These are phyloP conservation scores for Planococcus citri DNA, from an alignment of 1,140 invertebrate species.

Conservation along the genomic window DNA sequence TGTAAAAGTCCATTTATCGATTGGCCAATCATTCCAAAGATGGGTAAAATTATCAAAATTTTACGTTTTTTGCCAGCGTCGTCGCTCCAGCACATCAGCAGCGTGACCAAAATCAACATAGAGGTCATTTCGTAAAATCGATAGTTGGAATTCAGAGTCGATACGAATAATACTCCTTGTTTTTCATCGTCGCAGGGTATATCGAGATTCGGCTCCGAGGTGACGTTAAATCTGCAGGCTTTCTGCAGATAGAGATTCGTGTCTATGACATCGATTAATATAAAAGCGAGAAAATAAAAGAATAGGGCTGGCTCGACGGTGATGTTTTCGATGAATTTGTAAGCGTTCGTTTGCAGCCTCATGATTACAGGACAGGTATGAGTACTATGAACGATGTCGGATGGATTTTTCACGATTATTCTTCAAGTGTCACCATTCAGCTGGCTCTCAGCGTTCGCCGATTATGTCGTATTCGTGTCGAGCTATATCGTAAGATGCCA, in stretches of 20 bases:
- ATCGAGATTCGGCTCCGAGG: neutral
- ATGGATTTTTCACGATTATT: neutral
- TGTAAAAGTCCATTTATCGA: constrained; percentile 10
- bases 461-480: neutral
- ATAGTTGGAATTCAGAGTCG: neutral
- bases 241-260: constrained; percentile 9
- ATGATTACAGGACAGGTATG: no score
- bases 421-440: neutral
- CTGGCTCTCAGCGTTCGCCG: neutral
- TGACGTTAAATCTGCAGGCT: neutral
- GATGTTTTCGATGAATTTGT: neutral
- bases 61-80: constrained; percentile 32
- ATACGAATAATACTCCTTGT: neutral
- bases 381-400: no score
- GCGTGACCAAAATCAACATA: constrained; percentile 28
- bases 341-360: neutral
- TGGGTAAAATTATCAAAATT: constrained; percentile 35
- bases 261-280: neutral
- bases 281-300: neutral
- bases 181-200: neutral
- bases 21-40: constrained; percentile 26
- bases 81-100: constrained; percentile 29
- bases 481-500: neutral
- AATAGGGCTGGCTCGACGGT: constrained; percentile 1
- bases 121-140: constrained; percentile 1